Conservation (phyloP, 2,888 invertebrate species). For the Tethea ocularis region DNA sequence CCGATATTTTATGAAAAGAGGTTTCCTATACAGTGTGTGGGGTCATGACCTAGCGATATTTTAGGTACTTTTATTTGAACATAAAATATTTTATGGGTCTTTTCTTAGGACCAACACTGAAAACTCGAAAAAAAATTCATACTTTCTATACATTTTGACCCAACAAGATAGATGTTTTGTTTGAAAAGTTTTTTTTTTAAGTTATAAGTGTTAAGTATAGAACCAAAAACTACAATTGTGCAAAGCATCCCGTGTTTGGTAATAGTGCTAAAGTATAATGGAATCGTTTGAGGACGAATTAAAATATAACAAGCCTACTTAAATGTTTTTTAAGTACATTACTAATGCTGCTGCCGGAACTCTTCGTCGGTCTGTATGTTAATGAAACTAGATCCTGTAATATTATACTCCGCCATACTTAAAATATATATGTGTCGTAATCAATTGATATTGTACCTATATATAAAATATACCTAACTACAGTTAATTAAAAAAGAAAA, state of each 20-base stretch:
- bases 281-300: not conserved
- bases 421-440: too few species aligned
- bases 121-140: too few species aligned
- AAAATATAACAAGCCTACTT: not conserved
- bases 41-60: too few species aligned
- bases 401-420: not conserved
- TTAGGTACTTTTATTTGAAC: too few species aligned
- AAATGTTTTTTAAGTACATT: not conserved
- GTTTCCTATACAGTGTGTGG: too few species aligned
- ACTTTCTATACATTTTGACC: too few species aligned
- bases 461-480: too few species aligned
- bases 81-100: too few species aligned
- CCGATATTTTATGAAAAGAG: too few species aligned
- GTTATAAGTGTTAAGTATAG: not conserved
- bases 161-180: too few species aligned
- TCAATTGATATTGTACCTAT: not conserved
- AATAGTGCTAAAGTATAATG: not conserved
- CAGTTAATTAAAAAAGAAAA: too few species aligned
- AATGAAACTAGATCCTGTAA: conserved; percentile 4
- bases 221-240: not conserved
- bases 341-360: not conserved
- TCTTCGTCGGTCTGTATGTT: not conserved
- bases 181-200: not conserved
- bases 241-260: not conserved
- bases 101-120: too few species aligned